Evolutionary conservation across 2,888 invertebrate species (phyloP), one percentile per base, ranked within the genome.

Genomic region (Tipula unca): DNA sequence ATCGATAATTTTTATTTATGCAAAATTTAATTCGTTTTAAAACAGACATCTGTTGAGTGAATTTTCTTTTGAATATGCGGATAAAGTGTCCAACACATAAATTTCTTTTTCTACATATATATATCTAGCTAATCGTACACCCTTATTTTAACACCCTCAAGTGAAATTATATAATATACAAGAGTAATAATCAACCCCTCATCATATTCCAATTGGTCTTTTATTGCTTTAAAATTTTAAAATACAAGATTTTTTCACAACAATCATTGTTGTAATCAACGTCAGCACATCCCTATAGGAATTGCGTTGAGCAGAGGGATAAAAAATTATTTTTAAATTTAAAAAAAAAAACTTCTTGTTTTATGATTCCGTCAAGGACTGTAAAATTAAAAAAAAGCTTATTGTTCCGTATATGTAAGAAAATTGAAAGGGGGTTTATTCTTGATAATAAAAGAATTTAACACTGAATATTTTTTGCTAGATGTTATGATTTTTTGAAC

Each of bases 121-220:
- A 17, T 17, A 54, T 4, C 48, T 5, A 69, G 69, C 69, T 69
- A 69, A 69, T 69, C 69, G 69, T 25, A 25, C 69, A 69, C 69
- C 69, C 69, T 25, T 69, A 20, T 69, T 69, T 20, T 13, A 69
- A 69, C 69, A 69, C 69, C 25, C 69, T 69, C 25, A 25, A 20
- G 48, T 17, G 17, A 48, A 25, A 69, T 10, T 25, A 25, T 69
- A 69, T 10, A 54, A 25, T 69, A 48, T 17, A 25, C 10, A 13
- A 54, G 48, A 54, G 17, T 4, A 17, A 17, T 69, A 25, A 20
- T 25, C 69, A 54, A 69, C 69, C 69, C 69, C 69, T 69, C 69
- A 69, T 69, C 69, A 69, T 83, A 83, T 83, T 83, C 32, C 83
- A 83, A 83, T 83, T 83, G 83, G 83, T 83, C 32, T 83, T 83